Percentiles rank a stretch among this genome's conserved stretches.
Conservation (phyloP, 2,888 invertebrate species). For the Chesias legatella region DNA sequence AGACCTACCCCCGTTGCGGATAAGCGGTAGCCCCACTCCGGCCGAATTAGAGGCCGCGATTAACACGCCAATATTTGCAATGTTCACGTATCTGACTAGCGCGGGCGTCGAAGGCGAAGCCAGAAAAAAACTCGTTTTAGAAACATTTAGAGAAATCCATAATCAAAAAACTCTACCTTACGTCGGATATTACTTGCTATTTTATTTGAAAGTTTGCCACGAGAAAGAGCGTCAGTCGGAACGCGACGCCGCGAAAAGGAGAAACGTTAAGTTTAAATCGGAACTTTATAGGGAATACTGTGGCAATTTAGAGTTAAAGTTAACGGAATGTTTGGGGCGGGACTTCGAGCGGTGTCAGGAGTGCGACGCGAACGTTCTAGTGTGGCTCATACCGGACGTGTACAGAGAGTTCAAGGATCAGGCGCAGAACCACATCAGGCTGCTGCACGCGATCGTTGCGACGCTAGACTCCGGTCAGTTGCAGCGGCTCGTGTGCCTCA, state of each 20-base stretch:
- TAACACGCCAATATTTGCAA: slow-evolving; percentile 90
- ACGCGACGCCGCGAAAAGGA: slow-evolving; percentile 74
- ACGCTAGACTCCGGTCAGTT: slow-evolving; percentile 94
- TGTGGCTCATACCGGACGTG: slow-evolving; percentile 95
- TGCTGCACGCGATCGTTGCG: slow-evolving; percentile 93
- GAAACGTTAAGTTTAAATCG: slow-evolving; percentile 87
- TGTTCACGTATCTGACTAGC: slow-evolving; percentile 91
- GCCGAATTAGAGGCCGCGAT: slow-evolving; percentile 83
- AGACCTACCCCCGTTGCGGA: slow-evolving; percentile 72
- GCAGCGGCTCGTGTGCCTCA: slow-evolving; percentile 93
- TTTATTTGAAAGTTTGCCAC: slow-evolving; percentile 90
- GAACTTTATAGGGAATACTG: slow-evolving; percentile 94
- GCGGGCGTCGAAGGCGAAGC: slow-evolving; percentile 83
- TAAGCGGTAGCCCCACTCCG: slow-evolving; percentile 70
- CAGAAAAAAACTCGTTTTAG: slow-evolving; percentile 88
- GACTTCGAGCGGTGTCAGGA: slow-evolving; percentile 95
- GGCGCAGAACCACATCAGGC: slow-evolving; percentile 91
- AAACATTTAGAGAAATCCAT: slow-evolving; percentile 90
- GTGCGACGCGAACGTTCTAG: slow-evolving; percentile 92
- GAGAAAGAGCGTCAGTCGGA: slow-evolving; percentile 77
- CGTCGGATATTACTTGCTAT: slow-evolving; percentile 92
- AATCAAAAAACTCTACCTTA: slow-evolving; percentile 82
- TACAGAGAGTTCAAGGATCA: slow-evolving; percentile 94
- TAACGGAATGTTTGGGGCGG: slow-evolving; percentile 86
- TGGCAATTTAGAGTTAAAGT: slow-evolving; percentile 87